Percentiles rank a stretch among this genome's conserved stretches.
Conservation (phyloP, 1,140 invertebrate species). For the Bradysia coprophila region DNA sequence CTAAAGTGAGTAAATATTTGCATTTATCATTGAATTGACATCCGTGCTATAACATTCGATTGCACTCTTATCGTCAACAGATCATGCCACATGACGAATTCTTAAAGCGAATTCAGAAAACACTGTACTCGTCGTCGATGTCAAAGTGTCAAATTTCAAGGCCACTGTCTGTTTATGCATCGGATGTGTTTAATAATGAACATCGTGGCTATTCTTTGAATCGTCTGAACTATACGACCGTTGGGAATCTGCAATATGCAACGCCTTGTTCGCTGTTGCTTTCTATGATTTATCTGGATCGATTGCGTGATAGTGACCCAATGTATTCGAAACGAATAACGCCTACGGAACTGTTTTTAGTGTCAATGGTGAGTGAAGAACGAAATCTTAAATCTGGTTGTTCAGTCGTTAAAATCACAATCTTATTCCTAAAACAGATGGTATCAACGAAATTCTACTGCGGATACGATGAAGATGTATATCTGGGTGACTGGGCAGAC, state of each 20-base stretch:
- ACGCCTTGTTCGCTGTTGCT: slow-evolving; percentile 69
- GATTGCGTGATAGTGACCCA: slow-evolving; percentile 59
- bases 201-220: slow-evolving; percentile 51
- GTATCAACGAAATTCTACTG: slow-evolving; percentile 88
- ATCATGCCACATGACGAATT: slow-evolving; percentile 42
- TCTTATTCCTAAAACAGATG: slow-evolving; percentile 41
- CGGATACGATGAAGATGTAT: slow-evolving; percentile 77
- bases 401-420: slow-evolving; percentile 3
- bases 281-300: slow-evolving; percentile 73
- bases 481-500: slow-evolving; percentile 74
- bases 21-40: no score
- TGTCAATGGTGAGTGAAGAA: slow-evolving; percentile 60
- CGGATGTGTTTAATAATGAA: slow-evolving; percentile 57
- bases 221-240: slow-evolving; percentile 57
- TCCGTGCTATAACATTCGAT: no score
- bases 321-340: slow-evolving; percentile 62
- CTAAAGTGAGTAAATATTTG: no score
- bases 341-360: slow-evolving; percentile 78
- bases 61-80: no score
- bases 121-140: slow-evolving; percentile 69
- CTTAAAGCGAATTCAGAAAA: slow-evolving; percentile 59
- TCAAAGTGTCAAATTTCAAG: slow-evolving; percentile 23
- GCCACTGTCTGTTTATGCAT: slow-evolving; percentile 48
- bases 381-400: no score
- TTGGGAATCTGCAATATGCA: slow-evolving; percentile 65